These are phyloP conservation scores for Ptilodon capucinus DNA, from an alignment of 2,888 invertebrate species.

Conservation along the genomic window DNA sequence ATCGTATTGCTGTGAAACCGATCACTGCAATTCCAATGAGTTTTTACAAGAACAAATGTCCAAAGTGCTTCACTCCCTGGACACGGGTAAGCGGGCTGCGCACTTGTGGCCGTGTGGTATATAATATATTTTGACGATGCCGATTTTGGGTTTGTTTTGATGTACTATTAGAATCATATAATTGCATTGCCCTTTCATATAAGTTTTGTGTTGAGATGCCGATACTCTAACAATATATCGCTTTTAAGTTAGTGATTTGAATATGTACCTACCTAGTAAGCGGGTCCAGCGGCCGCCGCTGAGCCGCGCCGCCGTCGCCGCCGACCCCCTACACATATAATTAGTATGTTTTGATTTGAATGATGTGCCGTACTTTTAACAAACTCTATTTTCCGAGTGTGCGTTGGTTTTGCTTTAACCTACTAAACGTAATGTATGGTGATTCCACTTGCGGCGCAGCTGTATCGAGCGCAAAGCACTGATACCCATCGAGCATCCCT, in stretches of 20 bases:
- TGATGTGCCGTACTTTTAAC: constrained; percentile 75
- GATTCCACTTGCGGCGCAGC: constrained; percentile 84
- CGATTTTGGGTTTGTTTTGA: constrained; percentile 75
- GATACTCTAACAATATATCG: constrained; percentile 74
- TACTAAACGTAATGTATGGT: constrained; percentile 82
- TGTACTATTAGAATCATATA: constrained; percentile 72
- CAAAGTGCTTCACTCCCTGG: constrained; percentile 55
- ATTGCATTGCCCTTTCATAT: constrained; percentile 70
- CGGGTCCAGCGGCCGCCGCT: constrained; percentile 49
- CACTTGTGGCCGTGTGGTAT: constrained; percentile 65
- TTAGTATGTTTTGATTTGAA: constrained; percentile 75
- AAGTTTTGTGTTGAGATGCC: constrained; percentile 80
- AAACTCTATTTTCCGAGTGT: constrained; percentile 75
- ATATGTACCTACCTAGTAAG: constrained; percentile 75
- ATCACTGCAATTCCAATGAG: constrained; percentile 74
- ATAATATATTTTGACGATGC: constrained; percentile 62
- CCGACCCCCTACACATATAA: constrained; percentile 34
- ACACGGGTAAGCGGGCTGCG: constrained; percentile 66
- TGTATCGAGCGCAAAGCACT: constrained; percentile 89
- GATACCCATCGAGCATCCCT: constrained; percentile 90
- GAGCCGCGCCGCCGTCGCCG: constrained; percentile 18
- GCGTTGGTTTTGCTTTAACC: constrained; percentile 82
- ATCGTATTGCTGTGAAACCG: constrained; percentile 72
- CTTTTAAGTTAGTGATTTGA: constrained; percentile 77
- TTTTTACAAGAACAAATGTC: constrained; percentile 57